phyloP scores from a whole-genome alignment of 2,113 vertebrate genomes.

The Hippocampus guttulatus region DNA sequence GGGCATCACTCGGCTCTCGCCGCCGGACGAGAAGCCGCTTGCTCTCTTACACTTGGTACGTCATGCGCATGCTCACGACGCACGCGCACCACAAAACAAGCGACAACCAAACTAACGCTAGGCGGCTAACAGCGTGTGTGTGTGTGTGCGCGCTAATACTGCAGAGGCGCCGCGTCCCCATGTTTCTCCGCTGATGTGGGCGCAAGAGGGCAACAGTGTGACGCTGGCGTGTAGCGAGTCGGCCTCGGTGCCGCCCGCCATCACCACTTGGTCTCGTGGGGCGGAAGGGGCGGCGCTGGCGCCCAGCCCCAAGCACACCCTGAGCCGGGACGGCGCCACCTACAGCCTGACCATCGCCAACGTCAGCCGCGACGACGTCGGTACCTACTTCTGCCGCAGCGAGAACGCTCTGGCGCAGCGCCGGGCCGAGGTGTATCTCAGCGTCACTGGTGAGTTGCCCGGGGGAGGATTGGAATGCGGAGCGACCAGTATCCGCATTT shows the following conservation, averaged over 20 bases:
- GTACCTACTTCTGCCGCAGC: conserved; percentile 82
- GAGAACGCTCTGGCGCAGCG: conserved; percentile 76
- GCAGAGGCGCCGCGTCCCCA: conserved; percentile 75
- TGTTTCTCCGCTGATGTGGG: conserved; percentile 75
- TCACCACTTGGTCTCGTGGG: conserved; percentile 79
- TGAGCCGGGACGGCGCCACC: conserved; percentile 54
- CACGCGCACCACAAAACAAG: too few species aligned
- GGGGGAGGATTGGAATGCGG: conserved; percentile 42
- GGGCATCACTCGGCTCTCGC: conserved; percentile 61
- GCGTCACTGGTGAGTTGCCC: conserved; percentile 77
- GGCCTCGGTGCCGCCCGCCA: conserved; percentile 69
- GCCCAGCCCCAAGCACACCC: conserved; percentile 65
- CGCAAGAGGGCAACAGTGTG: conserved; percentile 67
- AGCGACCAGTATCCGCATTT: conserved; percentile 40
- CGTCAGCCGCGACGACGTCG: conserved; percentile 76
- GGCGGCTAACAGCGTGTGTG: neutral
- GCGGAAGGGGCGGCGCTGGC: conserved; percentile 53
- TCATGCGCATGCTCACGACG: neutral
- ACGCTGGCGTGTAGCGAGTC: conserved; percentile 75
- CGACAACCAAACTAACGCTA: too few species aligned
- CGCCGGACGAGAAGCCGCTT: conserved; percentile 41
- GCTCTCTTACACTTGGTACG: conserved; percentile 82
- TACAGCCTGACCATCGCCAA: conserved; percentile 81
- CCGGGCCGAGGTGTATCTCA: conserved; percentile 80
- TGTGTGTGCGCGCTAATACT: neutral